A percentile compares a stretch with the other conserved stretches of the same genome.
phyloP scores from a whole-genome alignment of 2,888 invertebrate genomes.

The Drosophila dives region DNA sequence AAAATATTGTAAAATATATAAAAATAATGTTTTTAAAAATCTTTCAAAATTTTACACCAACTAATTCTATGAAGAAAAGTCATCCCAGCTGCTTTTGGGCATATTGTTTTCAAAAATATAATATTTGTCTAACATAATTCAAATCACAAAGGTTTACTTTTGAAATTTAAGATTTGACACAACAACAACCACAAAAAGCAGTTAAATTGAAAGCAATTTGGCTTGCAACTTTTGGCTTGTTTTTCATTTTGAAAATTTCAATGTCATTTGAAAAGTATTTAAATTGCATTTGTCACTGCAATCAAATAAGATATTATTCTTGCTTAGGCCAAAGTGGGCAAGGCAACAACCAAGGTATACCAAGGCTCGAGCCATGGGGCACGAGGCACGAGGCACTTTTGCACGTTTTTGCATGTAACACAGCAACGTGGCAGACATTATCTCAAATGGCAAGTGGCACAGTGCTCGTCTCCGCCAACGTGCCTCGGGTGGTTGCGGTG shows the following conservation, averaged over 20 bases:
- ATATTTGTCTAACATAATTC: background rate
- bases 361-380: constrained; percentile 12
- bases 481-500: constrained; percentile 3
- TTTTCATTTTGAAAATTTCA: constrained; percentile 15
- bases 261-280: constrained; percentile 54
- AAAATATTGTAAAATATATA: too few relatives aligned
- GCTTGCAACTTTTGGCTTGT: background rate
- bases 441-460: constrained; percentile 63
- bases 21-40: too few relatives aligned
- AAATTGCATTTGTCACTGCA: constrained; percentile 73
- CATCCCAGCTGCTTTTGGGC: too few relatives aligned
- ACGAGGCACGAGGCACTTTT: constrained; percentile 11
- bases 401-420: constrained; percentile 60
- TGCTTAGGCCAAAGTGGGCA: constrained; percentile 21
- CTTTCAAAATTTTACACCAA: too few relatives aligned
- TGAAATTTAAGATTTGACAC: background rate
- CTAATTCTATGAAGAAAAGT: too few relatives aligned
- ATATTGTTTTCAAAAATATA: background rate
- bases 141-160: background rate
- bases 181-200: background rate
- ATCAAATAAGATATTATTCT: constrained; percentile 74
- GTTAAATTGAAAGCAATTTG: background rate
- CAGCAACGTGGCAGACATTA: constrained; percentile 69
- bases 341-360: background rate
- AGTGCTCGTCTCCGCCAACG: constrained; percentile 14